Evolutionary conservation across 2,888 invertebrate species (phyloP).

Genomic region (Stenurella melanura): DNA sequence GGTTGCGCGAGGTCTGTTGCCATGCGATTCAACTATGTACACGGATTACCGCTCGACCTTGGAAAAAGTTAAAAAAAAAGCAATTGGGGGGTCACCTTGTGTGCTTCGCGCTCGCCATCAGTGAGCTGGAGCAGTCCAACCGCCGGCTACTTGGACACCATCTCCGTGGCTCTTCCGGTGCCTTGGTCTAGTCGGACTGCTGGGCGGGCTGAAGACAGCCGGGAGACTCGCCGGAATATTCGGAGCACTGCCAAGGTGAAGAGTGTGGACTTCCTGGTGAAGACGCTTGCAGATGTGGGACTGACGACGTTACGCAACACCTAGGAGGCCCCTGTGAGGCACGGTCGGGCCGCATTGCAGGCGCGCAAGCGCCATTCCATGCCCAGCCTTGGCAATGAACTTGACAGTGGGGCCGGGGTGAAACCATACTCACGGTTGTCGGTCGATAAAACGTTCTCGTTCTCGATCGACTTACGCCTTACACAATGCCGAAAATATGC

Average conservation of each 20-base stretch:
- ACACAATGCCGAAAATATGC: slow-evolving; percentile 40
- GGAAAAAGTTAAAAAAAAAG: slow-evolving; percentile 65
- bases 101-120: slow-evolving; percentile 45
- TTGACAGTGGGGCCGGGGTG: slow-evolving; percentile 74
- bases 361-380: slow-evolving; percentile 77
- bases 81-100: slow-evolving; percentile 70
- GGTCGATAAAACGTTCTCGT: slow-evolving; percentile 50
- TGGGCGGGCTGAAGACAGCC: background rate
- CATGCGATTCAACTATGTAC: slow-evolving; percentile 64
- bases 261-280: slow-evolving; percentile 64
- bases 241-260: slow-evolving; percentile 55
- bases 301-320: slow-evolving; percentile 68
- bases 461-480: slow-evolving; percentile 29
- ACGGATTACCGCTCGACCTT: slow-evolving; percentile 66
- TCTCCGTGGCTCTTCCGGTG: slow-evolving; percentile 52
- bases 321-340: slow-evolving; percentile 59
- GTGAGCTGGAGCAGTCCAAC: slow-evolving; percentile 65
- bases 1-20: slow-evolving; percentile 65
- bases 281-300: slow-evolving; percentile 64
- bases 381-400: slow-evolving; percentile 89
- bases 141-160: slow-evolving; percentile 57
- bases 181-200: slow-evolving; percentile 26
- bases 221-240: background rate
- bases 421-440: slow-evolving; percentile 42
- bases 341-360: slow-evolving; percentile 78